A percentile compares a stretch with the other conserved stretches of the same genome.
phyloP scores from a whole-genome alignment of 2,113 vertebrate species.

The Ceratotherium simum region DNA sequence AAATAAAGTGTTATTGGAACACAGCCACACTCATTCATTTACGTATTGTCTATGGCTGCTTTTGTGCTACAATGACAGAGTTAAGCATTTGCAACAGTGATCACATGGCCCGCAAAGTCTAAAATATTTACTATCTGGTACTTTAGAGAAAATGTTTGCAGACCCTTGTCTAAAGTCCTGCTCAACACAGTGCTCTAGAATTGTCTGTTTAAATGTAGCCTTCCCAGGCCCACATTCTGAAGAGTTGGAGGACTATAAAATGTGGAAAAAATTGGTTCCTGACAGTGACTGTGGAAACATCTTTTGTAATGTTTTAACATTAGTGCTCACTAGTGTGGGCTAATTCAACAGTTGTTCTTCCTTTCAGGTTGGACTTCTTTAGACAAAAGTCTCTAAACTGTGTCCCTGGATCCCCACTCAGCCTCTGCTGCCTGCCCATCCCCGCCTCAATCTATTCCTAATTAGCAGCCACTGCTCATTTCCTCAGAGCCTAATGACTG shows the following conservation, averaged over 20 bases:
- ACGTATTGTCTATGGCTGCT: background rate
- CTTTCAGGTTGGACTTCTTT: background rate
- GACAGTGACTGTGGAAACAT: background rate
- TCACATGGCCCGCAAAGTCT: background rate
- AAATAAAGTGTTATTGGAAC: background rate
- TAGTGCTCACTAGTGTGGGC: background rate
- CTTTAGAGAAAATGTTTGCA: background rate
- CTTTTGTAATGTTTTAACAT: background rate
- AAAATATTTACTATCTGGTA: background rate
- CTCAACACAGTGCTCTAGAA: background rate
- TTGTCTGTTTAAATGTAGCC: background rate
- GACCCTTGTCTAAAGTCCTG: background rate
- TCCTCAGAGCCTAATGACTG: background rate
- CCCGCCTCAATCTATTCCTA: background rate
- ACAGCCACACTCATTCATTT: background rate
- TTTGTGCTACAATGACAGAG: background rate
- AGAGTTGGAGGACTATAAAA: background rate
- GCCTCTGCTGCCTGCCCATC: background rate
- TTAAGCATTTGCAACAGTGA: background rate
- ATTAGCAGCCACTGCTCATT: conserved; percentile 23
- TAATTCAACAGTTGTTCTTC: background rate
- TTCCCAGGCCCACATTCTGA: background rate
- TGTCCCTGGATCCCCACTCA: background rate
- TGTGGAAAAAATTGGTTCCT: background rate
- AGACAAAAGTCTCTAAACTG: background rate